Evolutionary conservation across 2,888 invertebrate species (phyloP).

Genomic region (Morpho deidamia): DNA sequence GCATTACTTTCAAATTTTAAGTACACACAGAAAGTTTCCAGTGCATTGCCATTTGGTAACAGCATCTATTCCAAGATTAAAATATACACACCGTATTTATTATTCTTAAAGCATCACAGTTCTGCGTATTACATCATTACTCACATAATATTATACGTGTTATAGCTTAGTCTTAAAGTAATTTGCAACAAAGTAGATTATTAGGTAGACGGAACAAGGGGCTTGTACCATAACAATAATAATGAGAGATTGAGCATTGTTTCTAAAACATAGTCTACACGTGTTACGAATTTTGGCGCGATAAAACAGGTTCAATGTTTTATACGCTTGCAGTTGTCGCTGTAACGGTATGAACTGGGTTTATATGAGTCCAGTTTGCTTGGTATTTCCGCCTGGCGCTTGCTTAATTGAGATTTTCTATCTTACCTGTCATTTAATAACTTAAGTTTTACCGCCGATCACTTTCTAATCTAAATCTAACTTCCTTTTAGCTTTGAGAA

Average conservation of each 20-base stretch:
- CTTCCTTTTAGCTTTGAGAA: too few relatives aligned
- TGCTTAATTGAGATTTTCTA: background rate
- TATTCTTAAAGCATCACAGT: background rate
- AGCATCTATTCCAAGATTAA: too few relatives aligned
- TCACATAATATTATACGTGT: background rate
- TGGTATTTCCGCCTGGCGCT: background rate
- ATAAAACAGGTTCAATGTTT: background rate
- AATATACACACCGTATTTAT: background rate
- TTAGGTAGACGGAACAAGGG: slow-evolving; percentile 12
- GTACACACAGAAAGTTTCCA: background rate
- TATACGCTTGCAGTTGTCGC: background rate
- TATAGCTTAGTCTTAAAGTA: background rate
- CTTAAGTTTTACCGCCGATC: too few relatives aligned
- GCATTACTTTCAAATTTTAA: too few relatives aligned
- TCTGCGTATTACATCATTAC: background rate
- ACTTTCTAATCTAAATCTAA: too few relatives aligned
- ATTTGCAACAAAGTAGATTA: slow-evolving; percentile 11
- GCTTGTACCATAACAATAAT: slow-evolving; percentile 21
- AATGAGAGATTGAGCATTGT: slow-evolving; percentile 28
- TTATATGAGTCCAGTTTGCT: background rate
- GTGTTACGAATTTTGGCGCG: slow-evolving; percentile 19
- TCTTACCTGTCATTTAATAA: too few relatives aligned
- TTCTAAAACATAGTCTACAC: slow-evolving; percentile 32
- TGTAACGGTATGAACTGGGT: background rate
- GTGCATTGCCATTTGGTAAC: background rate